Percentiles rank a stretch among this genome's conserved stretches.
These are phyloP conservation scores for Proteles cristata DNA, from an alignment of 2,113 vertebrate genomes.

Conservation along the genomic window DNA sequence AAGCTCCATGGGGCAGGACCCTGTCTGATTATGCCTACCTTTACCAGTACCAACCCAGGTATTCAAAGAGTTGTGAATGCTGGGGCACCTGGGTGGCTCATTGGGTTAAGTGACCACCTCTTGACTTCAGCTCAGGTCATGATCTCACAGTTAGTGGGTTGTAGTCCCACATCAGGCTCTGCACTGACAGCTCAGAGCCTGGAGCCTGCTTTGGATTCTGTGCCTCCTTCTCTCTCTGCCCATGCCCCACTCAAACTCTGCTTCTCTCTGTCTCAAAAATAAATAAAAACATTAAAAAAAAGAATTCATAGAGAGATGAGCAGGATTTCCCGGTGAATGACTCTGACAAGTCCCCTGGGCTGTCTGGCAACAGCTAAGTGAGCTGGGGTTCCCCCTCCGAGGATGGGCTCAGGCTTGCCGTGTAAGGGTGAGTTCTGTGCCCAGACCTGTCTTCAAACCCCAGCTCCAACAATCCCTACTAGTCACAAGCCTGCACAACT, in stretches of 20 bases:
- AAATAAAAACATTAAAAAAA: too few species aligned
- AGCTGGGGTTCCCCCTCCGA: not conserved
- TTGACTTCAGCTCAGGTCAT: too few species aligned
- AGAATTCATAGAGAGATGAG: not conserved
- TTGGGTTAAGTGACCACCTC: too few species aligned
- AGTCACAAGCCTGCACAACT: not conserved
- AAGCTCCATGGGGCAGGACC: not conserved
- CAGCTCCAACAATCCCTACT: not conserved
- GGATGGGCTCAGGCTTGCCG: not conserved
- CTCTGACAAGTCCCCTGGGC: not conserved
- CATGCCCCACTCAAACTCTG: too few species aligned
- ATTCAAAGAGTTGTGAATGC: not conserved
- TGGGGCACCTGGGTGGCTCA: too few species aligned
- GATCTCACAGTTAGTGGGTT: too few species aligned
- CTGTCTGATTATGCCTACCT: not conserved
- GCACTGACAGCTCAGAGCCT: too few species aligned
- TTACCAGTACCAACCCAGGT: not conserved
- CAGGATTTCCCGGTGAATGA: not conserved
- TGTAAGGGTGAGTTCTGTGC: not conserved
- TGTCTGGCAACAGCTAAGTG: not conserved
- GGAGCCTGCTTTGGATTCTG: too few species aligned
- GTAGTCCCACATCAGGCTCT: fast-evolving
- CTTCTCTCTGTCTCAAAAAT: too few species aligned
- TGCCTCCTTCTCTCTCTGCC: too few species aligned
- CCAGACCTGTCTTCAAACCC: not conserved